phyloP scores from a whole-genome alignment of 2,113 vertebrate genomes.

The Indicator indicator region DNA sequence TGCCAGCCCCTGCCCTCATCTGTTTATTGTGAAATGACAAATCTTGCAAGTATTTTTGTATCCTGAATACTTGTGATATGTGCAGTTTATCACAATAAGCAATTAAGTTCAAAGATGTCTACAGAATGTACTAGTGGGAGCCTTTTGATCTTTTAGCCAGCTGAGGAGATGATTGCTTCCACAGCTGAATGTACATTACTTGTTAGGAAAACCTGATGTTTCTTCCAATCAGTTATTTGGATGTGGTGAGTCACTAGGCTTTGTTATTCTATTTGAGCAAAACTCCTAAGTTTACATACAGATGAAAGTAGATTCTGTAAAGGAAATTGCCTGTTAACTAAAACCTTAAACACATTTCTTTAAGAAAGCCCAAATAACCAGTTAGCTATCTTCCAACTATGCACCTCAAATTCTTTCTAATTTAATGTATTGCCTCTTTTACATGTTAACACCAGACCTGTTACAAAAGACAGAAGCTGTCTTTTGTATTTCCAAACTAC shows the following conservation, averaged over 20 bases:
- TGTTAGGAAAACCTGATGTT: not conserved
- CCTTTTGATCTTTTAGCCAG: not conserved
- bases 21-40: not conserved
- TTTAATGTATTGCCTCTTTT: conserved; percentile 40
- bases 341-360: conserved; percentile 27
- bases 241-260: not conserved
- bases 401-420: conserved; percentile 39
- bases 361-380: conserved; percentile 47
- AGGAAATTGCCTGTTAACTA: conserved; percentile 43
- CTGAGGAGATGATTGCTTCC: not conserved
- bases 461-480: conserved; percentile 33
- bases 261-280: not conserved
- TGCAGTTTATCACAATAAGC: not conserved
- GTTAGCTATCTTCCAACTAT: conserved; percentile 31
- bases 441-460: conserved; percentile 14
- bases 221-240: not conserved
- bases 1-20: not conserved
- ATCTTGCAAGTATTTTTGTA: not conserved
- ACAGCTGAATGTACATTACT: not conserved
- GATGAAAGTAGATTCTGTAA: conserved; percentile 26
- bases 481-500: conserved; percentile 62
- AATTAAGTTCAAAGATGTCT: not conserved
- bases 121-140: not conserved
- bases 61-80: not conserved
- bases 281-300: not conserved